Conservation (phyloP, 2,113 vertebrate genomes). For the Phainopepla nitens region DNA sequence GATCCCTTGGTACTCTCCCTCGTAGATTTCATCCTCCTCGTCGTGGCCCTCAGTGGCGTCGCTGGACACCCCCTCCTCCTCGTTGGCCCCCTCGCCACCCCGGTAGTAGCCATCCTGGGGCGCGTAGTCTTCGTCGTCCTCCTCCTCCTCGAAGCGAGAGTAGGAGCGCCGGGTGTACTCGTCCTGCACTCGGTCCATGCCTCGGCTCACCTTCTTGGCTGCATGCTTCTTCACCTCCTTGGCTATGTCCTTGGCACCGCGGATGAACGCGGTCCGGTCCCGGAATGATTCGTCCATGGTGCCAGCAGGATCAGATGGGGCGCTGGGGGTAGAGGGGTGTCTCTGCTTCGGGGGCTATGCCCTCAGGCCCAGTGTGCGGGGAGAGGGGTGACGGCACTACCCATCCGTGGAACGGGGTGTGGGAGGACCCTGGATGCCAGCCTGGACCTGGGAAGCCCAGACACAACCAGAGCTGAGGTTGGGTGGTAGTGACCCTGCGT, state of each 20-base stretch:
- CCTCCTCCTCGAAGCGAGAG: constrained; percentile 92
- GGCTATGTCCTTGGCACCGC: constrained; percentile 95
- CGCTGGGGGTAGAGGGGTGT: accelerated
- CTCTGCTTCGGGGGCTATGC: neutral
- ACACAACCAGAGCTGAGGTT: neutral
- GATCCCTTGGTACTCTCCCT: constrained; percentile 97
- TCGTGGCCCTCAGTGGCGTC: constrained; percentile 97
- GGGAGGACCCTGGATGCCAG: neutral
- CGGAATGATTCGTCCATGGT: constrained; percentile 90
- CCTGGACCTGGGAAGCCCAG: neutral
- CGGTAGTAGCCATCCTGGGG: constrained; percentile 80
- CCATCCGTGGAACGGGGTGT: neutral
- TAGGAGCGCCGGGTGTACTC: constrained; percentile 95
- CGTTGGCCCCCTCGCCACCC: constrained; percentile 72
- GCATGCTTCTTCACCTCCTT: constrained; percentile 95
- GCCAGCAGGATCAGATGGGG: accelerated
- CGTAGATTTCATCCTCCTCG: constrained; percentile 96
- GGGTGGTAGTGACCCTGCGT: accelerated
- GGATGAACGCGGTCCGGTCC: constrained; percentile 94
- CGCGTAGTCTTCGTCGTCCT: constrained; percentile 85
- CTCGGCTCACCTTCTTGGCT: constrained; percentile 87
- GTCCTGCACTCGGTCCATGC: constrained; percentile 86
- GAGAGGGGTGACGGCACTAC: neutral
- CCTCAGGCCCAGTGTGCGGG: neutral
- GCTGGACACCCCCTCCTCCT: constrained; percentile 88